phyloP scores from a whole-genome alignment of 1,140 invertebrate species.

The Papilio polytes region DNA sequence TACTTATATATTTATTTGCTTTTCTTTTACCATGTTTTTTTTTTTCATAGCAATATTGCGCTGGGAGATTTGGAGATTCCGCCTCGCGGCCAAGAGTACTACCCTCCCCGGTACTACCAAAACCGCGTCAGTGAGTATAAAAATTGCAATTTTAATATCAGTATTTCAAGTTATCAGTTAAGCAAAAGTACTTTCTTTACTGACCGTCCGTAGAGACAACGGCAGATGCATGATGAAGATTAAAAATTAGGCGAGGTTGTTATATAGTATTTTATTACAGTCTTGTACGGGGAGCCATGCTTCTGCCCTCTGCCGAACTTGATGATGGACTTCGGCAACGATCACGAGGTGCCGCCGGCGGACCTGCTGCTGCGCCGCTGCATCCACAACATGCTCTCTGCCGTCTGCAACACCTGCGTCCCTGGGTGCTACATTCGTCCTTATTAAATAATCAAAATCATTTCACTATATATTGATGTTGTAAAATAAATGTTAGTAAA shows the following conservation, averaged over 20 bases:
- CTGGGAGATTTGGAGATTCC: not conserved
- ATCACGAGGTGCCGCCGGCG: not conserved
- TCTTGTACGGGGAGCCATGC: not conserved
- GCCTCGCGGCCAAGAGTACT: not conserved
- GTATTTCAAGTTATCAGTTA: not conserved
- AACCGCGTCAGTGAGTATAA: constrained; percentile 16
- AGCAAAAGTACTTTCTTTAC: no score
- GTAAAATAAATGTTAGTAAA: constrained; percentile 19
- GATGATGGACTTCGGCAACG: not conserved
- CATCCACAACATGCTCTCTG: not conserved
- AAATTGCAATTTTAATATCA: not conserved
- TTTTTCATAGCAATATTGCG: not conserved
- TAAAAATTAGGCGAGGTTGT: not conserved
- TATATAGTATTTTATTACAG: not conserved
- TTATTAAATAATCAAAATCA: not conserved
- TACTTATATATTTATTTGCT: not conserved
- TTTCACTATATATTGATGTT: constrained; percentile 2
- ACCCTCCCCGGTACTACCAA: not conserved
- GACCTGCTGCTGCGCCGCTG: not conserved
- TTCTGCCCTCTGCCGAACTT: constrained; percentile 3
- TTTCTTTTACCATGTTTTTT: not conserved
- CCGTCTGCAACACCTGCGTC: not conserved
- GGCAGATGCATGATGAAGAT: no score
- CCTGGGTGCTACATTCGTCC: constrained; percentile 14
- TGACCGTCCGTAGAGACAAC: no score